Evolutionary conservation across 92 coral and sea anemone genomes (phyloP).

Genomic region (Bergia puertoricense): DNA sequence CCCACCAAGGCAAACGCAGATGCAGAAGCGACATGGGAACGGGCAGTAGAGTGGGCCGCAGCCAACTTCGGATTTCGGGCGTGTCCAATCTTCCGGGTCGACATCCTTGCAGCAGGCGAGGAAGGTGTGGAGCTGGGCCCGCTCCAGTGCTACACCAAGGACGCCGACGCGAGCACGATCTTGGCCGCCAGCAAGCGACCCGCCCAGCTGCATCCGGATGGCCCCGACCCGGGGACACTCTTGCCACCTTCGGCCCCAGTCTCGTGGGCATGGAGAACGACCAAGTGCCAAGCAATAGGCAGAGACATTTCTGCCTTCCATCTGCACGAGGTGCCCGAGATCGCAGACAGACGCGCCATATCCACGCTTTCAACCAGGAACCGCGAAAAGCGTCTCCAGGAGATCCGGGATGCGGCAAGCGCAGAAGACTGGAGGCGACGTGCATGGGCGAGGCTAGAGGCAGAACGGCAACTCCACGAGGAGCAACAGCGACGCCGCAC

Average conservation of each 20-base stretch:
- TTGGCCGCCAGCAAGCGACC: slow-evolving; percentile 37
- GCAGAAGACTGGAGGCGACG: neutral
- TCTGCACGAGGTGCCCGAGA: slow-evolving; percentile 24
- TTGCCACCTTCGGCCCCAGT: neutral
- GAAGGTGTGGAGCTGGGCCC: slow-evolving; percentile 19
- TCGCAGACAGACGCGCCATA: neutral
- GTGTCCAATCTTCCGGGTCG: slow-evolving; percentile 37
- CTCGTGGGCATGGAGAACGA: slow-evolving; percentile 23
- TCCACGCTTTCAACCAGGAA: slow-evolving; percentile 31
- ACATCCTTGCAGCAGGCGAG: slow-evolving; percentile 19
- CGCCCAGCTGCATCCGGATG: slow-evolving; percentile 40
- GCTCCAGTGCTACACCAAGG: slow-evolving; percentile 45
- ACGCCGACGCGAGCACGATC: slow-evolving; percentile 27
- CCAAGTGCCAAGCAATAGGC: slow-evolving; percentile 9
- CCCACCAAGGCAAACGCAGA: slow-evolving; percentile 23
- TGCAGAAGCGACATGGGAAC: slow-evolving; percentile 5
- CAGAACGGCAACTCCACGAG: neutral
- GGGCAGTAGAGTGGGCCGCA: slow-evolving; percentile 21
- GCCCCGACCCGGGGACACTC: neutral
- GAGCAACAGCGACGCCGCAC: neutral
- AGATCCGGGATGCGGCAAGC: slow-evolving; percentile 11
- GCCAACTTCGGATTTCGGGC: slow-evolving; percentile 41
- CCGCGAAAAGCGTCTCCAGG: slow-evolving; percentile 12
- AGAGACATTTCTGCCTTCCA: slow-evolving; percentile 2
- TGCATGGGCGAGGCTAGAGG: neutral